Evolutionary conservation across 2,113 vertebrate species (phyloP).

Genomic region (Petaurus breviceps): DNA sequence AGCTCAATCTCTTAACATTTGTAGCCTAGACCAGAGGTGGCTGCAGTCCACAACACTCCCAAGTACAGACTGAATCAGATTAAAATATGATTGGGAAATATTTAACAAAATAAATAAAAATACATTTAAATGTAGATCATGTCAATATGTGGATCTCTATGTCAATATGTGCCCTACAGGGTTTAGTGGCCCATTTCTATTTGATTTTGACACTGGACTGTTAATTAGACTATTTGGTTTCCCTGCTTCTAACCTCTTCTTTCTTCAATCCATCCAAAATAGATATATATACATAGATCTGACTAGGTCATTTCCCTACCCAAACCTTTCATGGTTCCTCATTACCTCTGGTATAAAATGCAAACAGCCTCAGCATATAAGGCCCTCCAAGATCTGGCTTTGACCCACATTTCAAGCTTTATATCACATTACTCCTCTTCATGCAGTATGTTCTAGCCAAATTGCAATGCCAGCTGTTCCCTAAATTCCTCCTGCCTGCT

Average conservation of each 20-base stretch:
- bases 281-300: too few species aligned
- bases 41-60: neutral
- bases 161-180: neutral
- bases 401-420: neutral
- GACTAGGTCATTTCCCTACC: neutral
- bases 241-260: neutral
- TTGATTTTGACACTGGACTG: neutral
- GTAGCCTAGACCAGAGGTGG: neutral
- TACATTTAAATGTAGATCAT: neutral
- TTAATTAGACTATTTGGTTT: neutral
- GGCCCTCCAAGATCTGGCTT: neutral
- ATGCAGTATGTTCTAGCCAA: neutral
- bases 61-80: neutral
- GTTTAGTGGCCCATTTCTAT: neutral
- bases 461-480: neutral
- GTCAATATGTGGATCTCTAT: neutral
- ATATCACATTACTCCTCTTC: neutral
- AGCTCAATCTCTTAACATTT: neutral
- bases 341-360: neutral
- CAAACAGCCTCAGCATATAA: neutral
- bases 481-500: neutral
- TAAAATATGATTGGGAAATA: neutral
- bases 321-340: neutral
- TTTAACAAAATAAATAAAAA: neutral
- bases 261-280: neutral